A percentile compares a stretch with the other conserved stretches of the same genome.
phyloP scores from a whole-genome alignment of 1,140 invertebrate genomes.

The Aporrectodea caliginosa region DNA sequence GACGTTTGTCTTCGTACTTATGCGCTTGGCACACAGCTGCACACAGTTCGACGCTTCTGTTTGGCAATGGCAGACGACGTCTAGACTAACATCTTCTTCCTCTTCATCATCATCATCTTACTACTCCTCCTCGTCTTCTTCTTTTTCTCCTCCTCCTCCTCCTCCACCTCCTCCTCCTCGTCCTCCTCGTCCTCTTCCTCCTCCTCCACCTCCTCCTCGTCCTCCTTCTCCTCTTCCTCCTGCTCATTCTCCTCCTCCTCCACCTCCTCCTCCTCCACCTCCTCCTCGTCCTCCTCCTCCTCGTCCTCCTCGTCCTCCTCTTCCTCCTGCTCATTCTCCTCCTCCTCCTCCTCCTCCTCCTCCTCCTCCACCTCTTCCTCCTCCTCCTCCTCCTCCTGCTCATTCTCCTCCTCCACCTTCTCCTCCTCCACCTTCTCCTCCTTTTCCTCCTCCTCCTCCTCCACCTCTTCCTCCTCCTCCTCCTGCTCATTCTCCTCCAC shows the following conservation, averaged over 20 bases:
- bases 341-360: too few species aligned
- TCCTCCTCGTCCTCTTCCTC: constrained; percentile 12
- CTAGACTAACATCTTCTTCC: not conserved
- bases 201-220: not conserved
- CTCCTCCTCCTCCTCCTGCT: too few species aligned
- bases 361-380: too few species aligned
- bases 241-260: too few species aligned
- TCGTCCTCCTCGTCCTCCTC: not conserved
- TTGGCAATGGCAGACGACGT: not conserved
- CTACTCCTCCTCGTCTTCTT: too few species aligned
- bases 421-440: constrained; percentile 4
- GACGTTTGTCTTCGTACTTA: too few species aligned
- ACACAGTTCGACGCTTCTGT: not conserved
- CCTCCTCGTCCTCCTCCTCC: not conserved
- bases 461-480: too few species aligned
- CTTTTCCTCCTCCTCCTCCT: not conserved
- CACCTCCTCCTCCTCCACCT: not conserved
- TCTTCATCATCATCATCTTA: constrained; percentile 14
- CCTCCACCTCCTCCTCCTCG: not conserved
- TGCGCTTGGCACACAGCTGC: not conserved
- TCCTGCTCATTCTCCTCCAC: too few species aligned
- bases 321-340: too few species aligned
- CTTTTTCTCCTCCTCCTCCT: not conserved
- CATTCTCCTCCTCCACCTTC: constrained; percentile 15
- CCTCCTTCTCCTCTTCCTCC: too few species aligned